A percentile compares a stretch with the other conserved stretches of the same genome.
Conservation (phyloP, 1,140 invertebrate genomes). For the Drosophila pruinosa region DNA sequence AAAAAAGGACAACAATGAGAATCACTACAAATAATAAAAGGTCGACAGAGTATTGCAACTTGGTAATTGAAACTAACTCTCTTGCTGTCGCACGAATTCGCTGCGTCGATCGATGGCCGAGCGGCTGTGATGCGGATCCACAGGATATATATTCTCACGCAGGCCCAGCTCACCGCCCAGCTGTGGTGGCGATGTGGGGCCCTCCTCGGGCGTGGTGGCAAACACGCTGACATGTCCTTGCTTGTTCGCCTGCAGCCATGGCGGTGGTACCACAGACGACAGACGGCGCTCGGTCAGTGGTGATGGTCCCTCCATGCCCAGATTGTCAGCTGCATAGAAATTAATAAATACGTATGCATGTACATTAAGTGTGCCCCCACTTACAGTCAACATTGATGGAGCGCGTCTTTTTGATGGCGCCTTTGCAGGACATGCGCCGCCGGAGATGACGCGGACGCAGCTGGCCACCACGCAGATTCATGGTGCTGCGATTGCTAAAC, state of each 20-base stretch:
- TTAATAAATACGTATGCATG: too few relatives aligned
- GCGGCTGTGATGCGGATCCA: slow-evolving; percentile 74
- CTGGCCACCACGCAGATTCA: slow-evolving; percentile 85
- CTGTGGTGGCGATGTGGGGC: slow-evolving; percentile 45
- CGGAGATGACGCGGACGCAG: slow-evolving; percentile 84
- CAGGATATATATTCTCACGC: slow-evolving; percentile 78
- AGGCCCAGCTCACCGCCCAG: slow-evolving; percentile 58
- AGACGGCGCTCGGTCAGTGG: slow-evolving; percentile 85
- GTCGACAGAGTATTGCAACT: too few relatives aligned
- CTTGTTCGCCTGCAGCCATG: slow-evolving; percentile 84
- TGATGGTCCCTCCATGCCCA: slow-evolving; percentile 88
- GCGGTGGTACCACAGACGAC: slow-evolving; percentile 84
- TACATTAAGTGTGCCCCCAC: too few relatives aligned
- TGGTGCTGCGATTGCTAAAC: slow-evolving; percentile 88
- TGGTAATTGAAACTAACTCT: slow-evolving; percentile 71
- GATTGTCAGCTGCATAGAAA: slow-evolving; percentile 86
- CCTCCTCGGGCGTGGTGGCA: slow-evolving; percentile 78
- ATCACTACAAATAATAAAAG: slow-evolving; percentile 11
- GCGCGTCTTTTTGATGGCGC: slow-evolving; percentile 93
- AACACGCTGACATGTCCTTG: slow-evolving; percentile 71
- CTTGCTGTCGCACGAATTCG: slow-evolving; percentile 79
- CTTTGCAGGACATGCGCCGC: slow-evolving; percentile 91
- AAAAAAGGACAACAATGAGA: slow-evolving; percentile 14
- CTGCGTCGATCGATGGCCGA: slow-evolving; percentile 77
- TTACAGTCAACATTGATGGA: slow-evolving; percentile 93